phyloP scores from a whole-genome alignment of 2,113 vertebrate genomes.

The Otis tarda region DNA sequence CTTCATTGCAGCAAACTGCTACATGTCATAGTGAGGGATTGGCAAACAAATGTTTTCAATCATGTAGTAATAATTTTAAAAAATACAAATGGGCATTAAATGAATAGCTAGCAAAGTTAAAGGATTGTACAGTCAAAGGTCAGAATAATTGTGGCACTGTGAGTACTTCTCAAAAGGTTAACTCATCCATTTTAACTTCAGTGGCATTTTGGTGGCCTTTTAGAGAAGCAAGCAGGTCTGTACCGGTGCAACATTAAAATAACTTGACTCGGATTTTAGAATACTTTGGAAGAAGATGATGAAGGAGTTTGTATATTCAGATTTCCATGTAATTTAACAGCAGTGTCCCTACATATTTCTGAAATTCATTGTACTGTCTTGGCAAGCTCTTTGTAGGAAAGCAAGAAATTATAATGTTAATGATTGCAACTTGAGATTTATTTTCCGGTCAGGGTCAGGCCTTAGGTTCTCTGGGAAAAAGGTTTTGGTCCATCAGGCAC shows the following conservation, averaged over 20 bases:
- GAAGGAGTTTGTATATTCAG: conserved; percentile 19
- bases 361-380: conserved; percentile 42
- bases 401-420: conserved; percentile 40
- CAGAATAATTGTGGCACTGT: conserved; percentile 62
- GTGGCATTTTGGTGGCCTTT: conserved; percentile 76
- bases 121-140: conserved; percentile 59
- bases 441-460: conserved; percentile 51
- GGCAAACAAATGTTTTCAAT: conserved; percentile 42
- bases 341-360: not conserved
- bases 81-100: conserved; percentile 54
- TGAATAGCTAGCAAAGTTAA: conserved; percentile 51
- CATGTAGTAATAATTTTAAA: conserved; percentile 38
- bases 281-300: conserved; percentile 31
- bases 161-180: conserved; percentile 72
- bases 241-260: conserved; percentile 29
- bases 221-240: conserved; percentile 43
- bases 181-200: conserved; percentile 73
- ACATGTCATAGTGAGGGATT: conserved; percentile 17
- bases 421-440: conserved; percentile 49
- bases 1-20: not conserved
- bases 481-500: conserved; percentile 36
- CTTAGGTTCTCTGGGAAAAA: conserved; percentile 48
- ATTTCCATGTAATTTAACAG: conserved; percentile 40
- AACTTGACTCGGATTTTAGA: conserved; percentile 49
- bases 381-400: conserved; percentile 50